A percentile compares a stretch with the other conserved stretches of the same genome.
phyloP scores from a whole-genome alignment of 1,140 invertebrate genomes.

The Leptonema lineaticorne region DNA sequence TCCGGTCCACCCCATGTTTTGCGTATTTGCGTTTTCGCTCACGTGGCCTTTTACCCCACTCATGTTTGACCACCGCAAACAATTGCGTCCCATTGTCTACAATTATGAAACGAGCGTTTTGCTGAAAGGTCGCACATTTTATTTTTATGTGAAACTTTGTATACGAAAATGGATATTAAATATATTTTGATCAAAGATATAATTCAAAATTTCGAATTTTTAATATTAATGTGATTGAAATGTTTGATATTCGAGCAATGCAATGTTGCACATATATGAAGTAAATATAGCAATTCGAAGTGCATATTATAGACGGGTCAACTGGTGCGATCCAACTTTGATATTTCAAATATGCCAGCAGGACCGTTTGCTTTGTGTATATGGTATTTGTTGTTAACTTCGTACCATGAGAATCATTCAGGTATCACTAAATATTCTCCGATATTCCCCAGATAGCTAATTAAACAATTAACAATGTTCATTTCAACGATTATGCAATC shows the following conservation, averaged over 20 bases:
- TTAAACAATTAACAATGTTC: background rate
- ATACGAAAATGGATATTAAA: too few species aligned
- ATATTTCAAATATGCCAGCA: conserved; percentile 18
- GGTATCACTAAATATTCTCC: background rate
- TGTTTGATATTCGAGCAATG: conserved; percentile 2
- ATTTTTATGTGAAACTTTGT: too few species aligned
- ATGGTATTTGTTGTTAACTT: background rate
- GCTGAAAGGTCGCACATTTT: too few species aligned
- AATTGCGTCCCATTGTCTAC: conserved; percentile 18
- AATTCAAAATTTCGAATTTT: too few species aligned
- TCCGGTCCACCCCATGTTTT: background rate
- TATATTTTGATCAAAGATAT: too few species aligned
- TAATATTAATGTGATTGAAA: too few species aligned
- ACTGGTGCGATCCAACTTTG: conserved; percentile 17
- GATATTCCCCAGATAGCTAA: background rate
- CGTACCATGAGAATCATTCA: background rate
- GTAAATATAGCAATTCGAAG: conserved; percentile 37
- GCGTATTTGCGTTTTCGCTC: conserved; percentile 17
- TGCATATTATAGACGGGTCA: conserved; percentile 38
- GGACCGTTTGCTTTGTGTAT: background rate
- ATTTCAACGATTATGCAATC: too few species aligned
- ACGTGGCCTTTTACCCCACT: background rate
- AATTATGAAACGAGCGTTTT: conserved; percentile 15
- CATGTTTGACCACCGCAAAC: conserved; percentile 22
- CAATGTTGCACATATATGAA: conserved; percentile 18